Conservation (phyloP, 2,888 invertebrate species). For the Pharmacophagus antenor region DNA sequence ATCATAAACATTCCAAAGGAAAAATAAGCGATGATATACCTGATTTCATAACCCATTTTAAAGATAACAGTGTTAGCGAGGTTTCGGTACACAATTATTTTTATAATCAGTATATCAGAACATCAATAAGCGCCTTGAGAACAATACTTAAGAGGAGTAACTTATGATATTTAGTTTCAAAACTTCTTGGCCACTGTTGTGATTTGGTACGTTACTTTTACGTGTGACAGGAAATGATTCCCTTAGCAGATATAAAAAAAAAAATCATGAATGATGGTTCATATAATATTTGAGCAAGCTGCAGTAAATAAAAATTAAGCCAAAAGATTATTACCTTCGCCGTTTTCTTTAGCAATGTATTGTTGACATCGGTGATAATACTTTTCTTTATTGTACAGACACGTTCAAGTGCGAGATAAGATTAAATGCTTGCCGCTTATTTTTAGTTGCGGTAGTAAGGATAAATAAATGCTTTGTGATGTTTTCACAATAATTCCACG, state of each 20-base stretch:
- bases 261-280: neutral
- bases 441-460: slow-evolving; percentile 26
- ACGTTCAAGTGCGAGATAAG: slow-evolving; percentile 28
- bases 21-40: neutral
- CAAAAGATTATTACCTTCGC: too few species aligned
- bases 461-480: slow-evolving; percentile 22
- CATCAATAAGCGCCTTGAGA: too few species aligned
- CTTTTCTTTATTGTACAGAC: slow-evolving; percentile 26
- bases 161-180: too few species aligned
- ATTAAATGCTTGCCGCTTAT: slow-evolving; percentile 22
- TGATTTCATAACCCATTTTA: neutral
- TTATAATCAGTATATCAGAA: slow-evolving; percentile 4
- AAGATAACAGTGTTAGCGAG: slow-evolving; percentile 4
- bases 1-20: slow-evolving; percentile 7
- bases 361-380: slow-evolving; percentile 4
- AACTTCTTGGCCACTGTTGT: too few species aligned
- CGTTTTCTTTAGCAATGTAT: neutral
- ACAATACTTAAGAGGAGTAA: too few species aligned
- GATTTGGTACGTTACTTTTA: too few species aligned
- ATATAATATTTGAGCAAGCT: too few species aligned
- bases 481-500: slow-evolving; percentile 18
- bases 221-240: too few species aligned
- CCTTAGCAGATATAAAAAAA: neutral
- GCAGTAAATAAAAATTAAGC: too few species aligned
- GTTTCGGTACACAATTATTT: too few species aligned